Conservation (phyloP, 2,113 vertebrate genomes). For the Oreochromis spilurus region DNA sequence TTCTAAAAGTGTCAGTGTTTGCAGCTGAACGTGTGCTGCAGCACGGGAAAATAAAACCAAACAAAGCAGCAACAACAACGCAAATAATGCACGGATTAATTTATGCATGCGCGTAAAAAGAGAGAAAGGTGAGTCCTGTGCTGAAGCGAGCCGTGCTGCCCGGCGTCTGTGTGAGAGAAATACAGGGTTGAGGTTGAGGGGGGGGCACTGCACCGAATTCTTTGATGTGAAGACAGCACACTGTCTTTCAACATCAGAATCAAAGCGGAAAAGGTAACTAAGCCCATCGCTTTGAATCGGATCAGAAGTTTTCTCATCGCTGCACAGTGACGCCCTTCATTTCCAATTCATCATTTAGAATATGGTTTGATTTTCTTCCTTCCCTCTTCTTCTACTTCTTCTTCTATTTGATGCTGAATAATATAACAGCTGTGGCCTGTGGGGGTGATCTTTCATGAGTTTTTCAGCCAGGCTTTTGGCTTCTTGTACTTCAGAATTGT, state of each 20-base stretch:
- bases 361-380: neutral
- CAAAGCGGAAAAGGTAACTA: conserved; percentile 24
- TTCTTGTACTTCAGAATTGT: neutral
- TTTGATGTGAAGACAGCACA: conserved; percentile 33
- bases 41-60: neutral
- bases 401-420: neutral
- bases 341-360: neutral
- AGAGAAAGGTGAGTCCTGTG: neutral
- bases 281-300: conserved; percentile 16
- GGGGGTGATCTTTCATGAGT: neutral
- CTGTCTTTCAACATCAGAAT: conserved; percentile 51
- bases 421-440: neutral
- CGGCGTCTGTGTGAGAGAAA: neutral
- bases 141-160: neutral
- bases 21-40: neutral
- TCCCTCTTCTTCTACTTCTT: neutral
- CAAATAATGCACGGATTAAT: neutral
- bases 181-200: neutral
- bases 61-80: neutral
- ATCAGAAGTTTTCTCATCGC: conserved; percentile 7
- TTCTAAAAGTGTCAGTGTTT: neutral
- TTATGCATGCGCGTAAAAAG: neutral
- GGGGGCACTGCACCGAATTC: neutral
- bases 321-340: neutral
- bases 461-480: neutral